These are phyloP conservation scores for Anhinga rufa DNA, from an alignment of 2,113 vertebrate genomes.

Conservation along the genomic window DNA sequence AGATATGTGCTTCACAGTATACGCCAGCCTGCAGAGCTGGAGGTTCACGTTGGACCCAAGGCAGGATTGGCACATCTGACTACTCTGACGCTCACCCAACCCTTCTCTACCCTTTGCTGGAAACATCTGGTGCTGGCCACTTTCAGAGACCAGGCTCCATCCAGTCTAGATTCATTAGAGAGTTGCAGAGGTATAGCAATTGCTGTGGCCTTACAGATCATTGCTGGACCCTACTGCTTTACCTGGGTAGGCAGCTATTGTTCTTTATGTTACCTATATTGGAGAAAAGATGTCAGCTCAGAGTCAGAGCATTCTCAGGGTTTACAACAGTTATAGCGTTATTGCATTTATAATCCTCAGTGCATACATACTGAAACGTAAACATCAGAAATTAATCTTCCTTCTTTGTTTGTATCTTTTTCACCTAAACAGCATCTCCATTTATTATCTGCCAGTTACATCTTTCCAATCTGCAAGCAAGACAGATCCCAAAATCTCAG, in stretches of 20 bases:
- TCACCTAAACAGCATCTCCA: background rate
- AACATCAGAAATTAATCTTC: background rate
- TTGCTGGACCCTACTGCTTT: background rate
- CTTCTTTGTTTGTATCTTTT: background rate
- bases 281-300: background rate
- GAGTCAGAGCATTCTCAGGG: background rate
- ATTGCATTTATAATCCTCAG: background rate
- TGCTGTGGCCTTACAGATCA: background rate
- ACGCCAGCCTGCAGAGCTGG: background rate
- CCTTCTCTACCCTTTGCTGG: background rate
- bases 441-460: background rate
- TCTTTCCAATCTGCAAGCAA: background rate
- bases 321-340: background rate
- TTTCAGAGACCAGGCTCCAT: background rate
- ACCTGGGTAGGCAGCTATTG: background rate
- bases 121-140: background rate
- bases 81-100: fast-evolving
- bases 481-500: background rate
- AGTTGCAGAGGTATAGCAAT: background rate
- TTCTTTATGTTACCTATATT: background rate
- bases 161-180: background rate
- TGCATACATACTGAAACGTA: background rate
- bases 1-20: background rate
- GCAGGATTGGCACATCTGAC: background rate
- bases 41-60: fast-evolving